Conservation (phyloP, 2,797 vertebrate species). For the Schizopygopsis malacanthus region DNA sequence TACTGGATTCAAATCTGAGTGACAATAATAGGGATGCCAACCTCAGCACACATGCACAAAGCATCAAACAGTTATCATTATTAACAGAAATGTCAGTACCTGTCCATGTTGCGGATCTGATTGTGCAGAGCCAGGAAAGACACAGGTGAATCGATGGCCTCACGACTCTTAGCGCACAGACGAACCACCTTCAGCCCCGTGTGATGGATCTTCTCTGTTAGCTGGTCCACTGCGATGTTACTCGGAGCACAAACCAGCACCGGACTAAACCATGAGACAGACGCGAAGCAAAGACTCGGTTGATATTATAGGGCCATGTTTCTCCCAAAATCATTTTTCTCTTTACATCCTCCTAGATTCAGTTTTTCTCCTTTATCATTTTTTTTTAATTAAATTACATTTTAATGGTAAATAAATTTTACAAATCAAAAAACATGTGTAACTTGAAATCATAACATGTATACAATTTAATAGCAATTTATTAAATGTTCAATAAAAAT, state of each 20-base stretch:
- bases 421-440: neutral
- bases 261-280: conserved; percentile 76
- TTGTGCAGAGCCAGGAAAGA: conserved; percentile 98
- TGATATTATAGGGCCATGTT: neutral
- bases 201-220: conserved; percentile 98
- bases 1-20: neutral
- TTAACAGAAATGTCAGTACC: conserved; percentile 73
- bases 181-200: conserved; percentile 96
- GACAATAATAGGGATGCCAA: neutral
- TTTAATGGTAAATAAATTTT: neutral
- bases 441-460: neutral
- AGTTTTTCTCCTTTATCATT: too few species aligned
- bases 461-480: neutral
- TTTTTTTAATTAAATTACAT: neutral
- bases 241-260: conserved; percentile 97
- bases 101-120: conserved; percentile 99
- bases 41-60: neutral
- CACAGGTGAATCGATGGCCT: conserved; percentile 97
- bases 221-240: conserved; percentile 97
- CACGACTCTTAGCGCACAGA: conserved; percentile 95
- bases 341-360: neutral
- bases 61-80: neutral
- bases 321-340: neutral
- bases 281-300: neutral
- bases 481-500: neutral